Base-by-base conservation (phyloP, 64 coral and sea anemone genomes). In the Montipora sp. region DNA sequence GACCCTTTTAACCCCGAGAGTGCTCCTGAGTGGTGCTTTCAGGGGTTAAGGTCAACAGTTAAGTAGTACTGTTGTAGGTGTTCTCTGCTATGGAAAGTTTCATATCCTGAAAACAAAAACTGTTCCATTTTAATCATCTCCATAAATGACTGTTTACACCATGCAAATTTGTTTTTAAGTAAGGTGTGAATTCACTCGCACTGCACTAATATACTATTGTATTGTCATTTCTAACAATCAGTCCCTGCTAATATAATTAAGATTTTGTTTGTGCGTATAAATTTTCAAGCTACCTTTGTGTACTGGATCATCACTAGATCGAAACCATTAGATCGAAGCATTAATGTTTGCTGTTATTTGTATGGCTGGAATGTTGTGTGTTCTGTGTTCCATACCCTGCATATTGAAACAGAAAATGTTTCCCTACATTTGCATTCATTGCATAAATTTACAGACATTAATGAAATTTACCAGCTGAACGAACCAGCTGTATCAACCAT, bases 401-500 rank as follows among this genome's bases (percentile, higher is more conserved):
- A 14, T 66, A 14, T 66, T 15, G 3, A 66, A 66, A 14, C 61
- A 9, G 15, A 15, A 14, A 36, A 36, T 36, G 36, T 2, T 36
- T 36, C 53, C 53, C 7, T 57, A 57, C 7, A 57, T 8, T 8
- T 57, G 7, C 6, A 11, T 11, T 8, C 53, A 7, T 71, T 71
- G 68, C 68, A 71, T 71, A 23, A 71, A 71, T 71, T 71, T 71
- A 4, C 68, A 71, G 36, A 36, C 36, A 36, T 36, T 36, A 36
- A 36, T 36, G 36, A 36, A 36, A 36, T 36, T 36, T 36, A 36
- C 36, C 82, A 45, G 50, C 48, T 46, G 16, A 22, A 50, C 63
- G 23, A 85, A 61, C 23, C 71, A 47, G 20, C 68, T 71, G 68
- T 71, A 71, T 59, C 82, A 85, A 85, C 82, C 82, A 85, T 85